Evolutionary conservation across 35 echinoderm and acorn worm species (phyloP), one percentile per base, ranked within the genome.

Genomic region (Nesometra sesokonis): DNA sequence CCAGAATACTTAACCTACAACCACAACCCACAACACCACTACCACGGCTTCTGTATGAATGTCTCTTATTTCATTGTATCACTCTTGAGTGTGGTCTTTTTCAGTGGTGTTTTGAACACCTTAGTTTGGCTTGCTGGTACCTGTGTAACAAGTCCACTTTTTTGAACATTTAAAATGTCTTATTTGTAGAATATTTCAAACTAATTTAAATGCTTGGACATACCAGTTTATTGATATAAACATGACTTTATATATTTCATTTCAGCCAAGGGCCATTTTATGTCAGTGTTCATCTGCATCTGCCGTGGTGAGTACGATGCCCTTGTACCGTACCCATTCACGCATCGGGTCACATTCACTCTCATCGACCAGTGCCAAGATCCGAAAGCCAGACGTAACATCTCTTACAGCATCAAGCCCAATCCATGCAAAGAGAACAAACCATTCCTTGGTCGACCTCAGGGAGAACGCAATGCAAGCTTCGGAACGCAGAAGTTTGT

Each of bases 401-500:
- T 99, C 82, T 91, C 96, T 35, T 99, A 99, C 96, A 93, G 84
- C 82, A 92, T 99, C 90, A 99, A 94, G 82, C 96, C 96, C 13
- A 99, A 99, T 37, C 82, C 81, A 0, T 94, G 92, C 88, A 99
- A 99, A 93, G 96, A 99, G 76, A 99, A 94, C 87, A 99, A 94
- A 40, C 93, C 95, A 29, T 94, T 99, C 78, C 79, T 99, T 0
- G 93, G 96, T 31, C 46, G 92, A 83, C 96, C 96, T 19, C 32
- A 90, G 17, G 96, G 90, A 0, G 96, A 99, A 34, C 89, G 96
- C 13, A 99, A 99, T 77, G 96, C 96, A 43, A 99, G 96, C 77
- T 99, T 99, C 77, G 96, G 96, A 32, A 99, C 96, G 1, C 96
- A 99, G 90, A 94, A 94, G 82, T 99, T 99, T 80, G 90, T 99